Evolutionary conservation across 2,888 invertebrate genomes (phyloP).

Genomic region (Pilophorus perplexus): DNA sequence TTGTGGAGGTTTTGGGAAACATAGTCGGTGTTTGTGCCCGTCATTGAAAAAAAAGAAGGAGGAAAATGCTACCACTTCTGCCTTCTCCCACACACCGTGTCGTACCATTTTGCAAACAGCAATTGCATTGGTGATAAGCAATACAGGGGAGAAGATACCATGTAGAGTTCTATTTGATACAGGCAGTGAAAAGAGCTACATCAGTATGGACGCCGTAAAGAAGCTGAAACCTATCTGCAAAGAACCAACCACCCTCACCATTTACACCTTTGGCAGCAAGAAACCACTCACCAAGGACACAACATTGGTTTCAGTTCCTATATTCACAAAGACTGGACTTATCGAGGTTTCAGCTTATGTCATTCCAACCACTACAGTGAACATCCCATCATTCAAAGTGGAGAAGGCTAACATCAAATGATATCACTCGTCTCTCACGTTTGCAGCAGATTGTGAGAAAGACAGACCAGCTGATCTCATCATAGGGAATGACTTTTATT

Average conservation of each 20-base stretch:
- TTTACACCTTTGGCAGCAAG: neutral
- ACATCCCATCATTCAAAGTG: neutral
- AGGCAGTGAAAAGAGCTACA: neutral
- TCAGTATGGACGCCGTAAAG: neutral
- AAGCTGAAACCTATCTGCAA: neutral
- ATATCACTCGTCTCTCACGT: neutral
- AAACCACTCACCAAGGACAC: neutral
- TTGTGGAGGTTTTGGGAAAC: neutral
- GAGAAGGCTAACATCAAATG: neutral
- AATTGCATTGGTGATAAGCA: neutral
- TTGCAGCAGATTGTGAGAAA: neutral
- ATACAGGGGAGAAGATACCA: neutral
- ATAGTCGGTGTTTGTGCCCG: constrained; percentile 3
- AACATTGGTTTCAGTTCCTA: neutral
- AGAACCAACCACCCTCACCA: neutral
- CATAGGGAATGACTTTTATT: constrained; percentile 1
- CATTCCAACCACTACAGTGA: neutral
- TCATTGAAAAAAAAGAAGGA: neutral
- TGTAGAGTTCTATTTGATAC: neutral
- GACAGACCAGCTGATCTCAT: constrained; percentile 6
- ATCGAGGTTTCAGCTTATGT: neutral
- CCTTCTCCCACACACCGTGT: neutral
- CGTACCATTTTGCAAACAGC: constrained; percentile 8
- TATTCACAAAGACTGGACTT: neutral
- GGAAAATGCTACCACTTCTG: neutral